phyloP scores from a whole-genome alignment of 1,140 invertebrate genomes.

The Stratiolaelaps scimitus region DNA sequence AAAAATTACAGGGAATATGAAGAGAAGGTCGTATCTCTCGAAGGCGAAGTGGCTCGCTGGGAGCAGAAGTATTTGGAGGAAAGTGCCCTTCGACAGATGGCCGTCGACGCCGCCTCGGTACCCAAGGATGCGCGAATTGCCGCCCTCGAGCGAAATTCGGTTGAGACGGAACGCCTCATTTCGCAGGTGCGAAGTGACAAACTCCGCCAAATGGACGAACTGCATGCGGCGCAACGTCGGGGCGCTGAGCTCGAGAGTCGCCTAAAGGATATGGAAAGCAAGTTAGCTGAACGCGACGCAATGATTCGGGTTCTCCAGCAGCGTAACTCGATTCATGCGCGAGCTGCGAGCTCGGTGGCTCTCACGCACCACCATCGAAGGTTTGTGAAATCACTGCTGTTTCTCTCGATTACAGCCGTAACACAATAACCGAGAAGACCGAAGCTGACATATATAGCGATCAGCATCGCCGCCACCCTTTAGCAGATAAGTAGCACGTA shows the following conservation, averaged over 20 bases:
- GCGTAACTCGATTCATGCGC: constrained; percentile 38
- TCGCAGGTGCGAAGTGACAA: constrained; percentile 70
- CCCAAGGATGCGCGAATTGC: constrained; percentile 78
- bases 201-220: constrained; percentile 62
- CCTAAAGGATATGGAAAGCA: constrained; percentile 71
- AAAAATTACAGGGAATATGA: constrained; percentile 53
- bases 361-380: constrained; percentile 32
- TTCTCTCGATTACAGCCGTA: too few species aligned
- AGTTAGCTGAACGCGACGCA: constrained; percentile 70
- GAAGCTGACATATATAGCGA: too few species aligned
- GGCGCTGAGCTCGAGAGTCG: constrained; percentile 69
- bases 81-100: constrained; percentile 63
- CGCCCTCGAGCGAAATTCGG: constrained; percentile 65
- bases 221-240: constrained; percentile 62
- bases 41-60: constrained; percentile 64
- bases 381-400: too few species aligned
- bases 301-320: constrained; percentile 78
- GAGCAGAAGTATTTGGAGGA: constrained; percentile 75
- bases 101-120: constrained; percentile 67
- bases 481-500: too few species aligned
- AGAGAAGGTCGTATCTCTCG: constrained; percentile 63
- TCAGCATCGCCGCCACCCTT: too few species aligned
- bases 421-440: too few species aligned
- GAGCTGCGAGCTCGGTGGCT: constrained; percentile 35
- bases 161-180: constrained; percentile 71